Evolutionary conservation across 2,888 invertebrate genomes (phyloP).

Genomic region (Bruchidius siliquastri): DNA sequence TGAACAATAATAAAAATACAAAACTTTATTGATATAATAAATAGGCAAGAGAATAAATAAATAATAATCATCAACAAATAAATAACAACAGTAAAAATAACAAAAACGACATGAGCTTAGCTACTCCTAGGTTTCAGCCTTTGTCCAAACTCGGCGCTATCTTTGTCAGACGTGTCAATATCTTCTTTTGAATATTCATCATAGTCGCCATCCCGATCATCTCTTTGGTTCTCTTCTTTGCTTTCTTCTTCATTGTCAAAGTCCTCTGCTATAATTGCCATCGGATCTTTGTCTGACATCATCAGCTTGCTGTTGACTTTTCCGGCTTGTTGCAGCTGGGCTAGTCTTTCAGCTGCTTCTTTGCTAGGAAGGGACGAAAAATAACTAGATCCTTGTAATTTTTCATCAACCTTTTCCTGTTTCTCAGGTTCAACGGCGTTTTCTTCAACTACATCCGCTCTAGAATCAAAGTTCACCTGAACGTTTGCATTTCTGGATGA

Average conservation of each 20-base stretch:
- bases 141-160: slow-evolving; percentile 26
- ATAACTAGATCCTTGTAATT: slow-evolving; percentile 46
- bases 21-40: slow-evolving; percentile 8
- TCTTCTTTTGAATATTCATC: slow-evolving; percentile 29
- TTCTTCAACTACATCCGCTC: slow-evolving; percentile 5
- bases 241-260: slow-evolving; percentile 18
- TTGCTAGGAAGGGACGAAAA: slow-evolving; percentile 60
- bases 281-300: slow-evolving; percentile 45
- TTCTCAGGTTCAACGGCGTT: not conserved
- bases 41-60: slow-evolving; percentile 22
- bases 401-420: slow-evolving; percentile 22
- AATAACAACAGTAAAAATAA: slow-evolving; percentile 9
- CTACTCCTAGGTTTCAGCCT: slow-evolving; percentile 30
- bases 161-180: slow-evolving; percentile 12
- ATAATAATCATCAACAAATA: slow-evolving; percentile 14
- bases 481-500: slow-evolving; percentile 3
- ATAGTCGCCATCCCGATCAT: slow-evolving; percentile 24
- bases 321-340: slow-evolving; percentile 56
- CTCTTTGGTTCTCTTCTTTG: slow-evolving; percentile 18
- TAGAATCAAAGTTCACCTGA: not conserved
- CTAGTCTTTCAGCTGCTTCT: slow-evolving; percentile 58
- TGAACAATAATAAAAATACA: not conserved
- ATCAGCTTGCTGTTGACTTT: slow-evolving; percentile 47
- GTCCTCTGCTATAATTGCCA: slow-evolving; percentile 45
- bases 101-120: slow-evolving; percentile 5